A percentile compares a stretch with the other conserved stretches of the same genome.
phyloP scores from a whole-genome alignment of 2,113 vertebrate species.

The Hipposideros armiger region DNA sequence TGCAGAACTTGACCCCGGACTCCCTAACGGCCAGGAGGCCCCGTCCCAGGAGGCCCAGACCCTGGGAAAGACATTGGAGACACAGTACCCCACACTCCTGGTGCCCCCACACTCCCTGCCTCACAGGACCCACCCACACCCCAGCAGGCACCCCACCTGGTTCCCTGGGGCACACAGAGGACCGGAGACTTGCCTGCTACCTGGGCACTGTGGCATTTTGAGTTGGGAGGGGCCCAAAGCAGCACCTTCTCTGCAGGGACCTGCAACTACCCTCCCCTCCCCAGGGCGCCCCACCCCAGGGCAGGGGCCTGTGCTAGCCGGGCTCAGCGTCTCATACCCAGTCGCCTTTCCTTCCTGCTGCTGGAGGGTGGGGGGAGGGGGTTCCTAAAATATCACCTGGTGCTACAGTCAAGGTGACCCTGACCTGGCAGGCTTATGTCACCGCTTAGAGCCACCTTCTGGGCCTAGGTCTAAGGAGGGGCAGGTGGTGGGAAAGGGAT shows the following conservation, averaged over 20 bases:
- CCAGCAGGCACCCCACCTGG: fast-evolving
- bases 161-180: not conserved
- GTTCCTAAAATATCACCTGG: fast-evolving
- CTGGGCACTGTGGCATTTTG: not conserved
- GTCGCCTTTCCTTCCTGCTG: not conserved
- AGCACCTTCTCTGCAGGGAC: not conserved
- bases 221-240: not conserved
- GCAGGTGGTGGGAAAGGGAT: no score
- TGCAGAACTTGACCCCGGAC: not conserved
- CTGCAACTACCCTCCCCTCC: fast-evolving
- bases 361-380: fast-evolving
- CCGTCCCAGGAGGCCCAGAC: no score
- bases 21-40: fast-evolving
- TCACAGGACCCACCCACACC: fast-evolving
- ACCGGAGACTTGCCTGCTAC: fast-evolving
- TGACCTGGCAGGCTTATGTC: not conserved
- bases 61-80: not conserved
- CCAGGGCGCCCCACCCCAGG: fast-evolving
- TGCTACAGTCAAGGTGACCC: not conserved
- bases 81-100: fast-evolving
- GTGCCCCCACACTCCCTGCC: not conserved
- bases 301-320: not conserved
- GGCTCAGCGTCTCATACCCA: no score
- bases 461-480: not conserved
- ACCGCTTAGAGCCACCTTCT: not conserved